Percentiles rank a stretch among this genome's conserved stretches.
phyloP scores from a whole-genome alignment of 2,888 invertebrate species.

The Plebejus anna region DNA sequence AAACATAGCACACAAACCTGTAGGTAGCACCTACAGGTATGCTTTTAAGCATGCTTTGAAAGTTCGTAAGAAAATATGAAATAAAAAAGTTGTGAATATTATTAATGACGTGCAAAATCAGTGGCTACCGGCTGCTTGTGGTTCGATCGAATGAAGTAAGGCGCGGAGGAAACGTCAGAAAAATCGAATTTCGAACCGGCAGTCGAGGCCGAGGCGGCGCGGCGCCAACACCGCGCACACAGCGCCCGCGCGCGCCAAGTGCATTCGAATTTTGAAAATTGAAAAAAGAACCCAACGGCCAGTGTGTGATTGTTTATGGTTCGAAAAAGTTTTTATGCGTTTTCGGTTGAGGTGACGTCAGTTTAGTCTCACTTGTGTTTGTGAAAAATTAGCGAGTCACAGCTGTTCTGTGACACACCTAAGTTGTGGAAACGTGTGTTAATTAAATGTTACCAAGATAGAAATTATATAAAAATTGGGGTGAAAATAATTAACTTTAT shows the following conservation, averaged over 20 bases:
- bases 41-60: neutral
- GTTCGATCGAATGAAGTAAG: slow-evolving; percentile 72
- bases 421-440: slow-evolving; percentile 27
- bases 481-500: neutral
- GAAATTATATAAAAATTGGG: neutral
- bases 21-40: neutral
- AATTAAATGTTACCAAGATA: neutral
- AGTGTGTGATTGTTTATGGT: slow-evolving; percentile 33
- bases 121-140: slow-evolving; percentile 73
- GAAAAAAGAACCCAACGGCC: slow-evolving; percentile 43
- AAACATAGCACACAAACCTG: neutral
- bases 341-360: slow-evolving; percentile 67
- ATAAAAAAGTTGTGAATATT: slow-evolving; percentile 14
- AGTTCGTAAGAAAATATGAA: neutral
- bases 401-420: slow-evolving; percentile 24
- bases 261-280: slow-evolving; percentile 37
- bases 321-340: slow-evolving; percentile 18
- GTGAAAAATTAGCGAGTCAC: slow-evolving; percentile 25
- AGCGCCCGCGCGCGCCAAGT: slow-evolving; percentile 66
- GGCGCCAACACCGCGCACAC: slow-evolving; percentile 67
- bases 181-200: slow-evolving; percentile 79
- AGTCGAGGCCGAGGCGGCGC: slow-evolving; percentile 76
- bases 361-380: slow-evolving; percentile 38
- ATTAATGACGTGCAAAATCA: slow-evolving; percentile 69
- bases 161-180: slow-evolving; percentile 79